These are phyloP conservation scores for Agapornis roseicollis DNA, from an alignment of 2,113 vertebrate species.

Conservation along the genomic window DNA sequence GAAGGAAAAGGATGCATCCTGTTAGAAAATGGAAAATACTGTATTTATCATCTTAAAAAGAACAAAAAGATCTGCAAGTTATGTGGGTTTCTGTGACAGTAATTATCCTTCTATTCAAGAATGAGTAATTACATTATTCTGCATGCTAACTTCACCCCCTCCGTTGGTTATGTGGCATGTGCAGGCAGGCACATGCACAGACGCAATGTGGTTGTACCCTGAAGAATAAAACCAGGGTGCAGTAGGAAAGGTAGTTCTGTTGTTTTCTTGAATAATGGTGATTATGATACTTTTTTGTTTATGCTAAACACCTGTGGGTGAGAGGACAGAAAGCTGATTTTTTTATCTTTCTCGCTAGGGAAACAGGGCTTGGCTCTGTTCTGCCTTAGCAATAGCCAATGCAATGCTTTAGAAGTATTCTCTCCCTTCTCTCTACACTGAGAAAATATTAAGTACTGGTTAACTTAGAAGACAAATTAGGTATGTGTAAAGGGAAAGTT, in stretches of 20 bases:
- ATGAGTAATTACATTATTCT: slow-evolving; percentile 65
- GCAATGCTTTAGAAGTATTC: background rate
- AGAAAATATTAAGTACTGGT: background rate
- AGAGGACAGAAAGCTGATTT: background rate
- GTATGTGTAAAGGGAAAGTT: background rate
- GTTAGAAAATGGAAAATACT: slow-evolving; percentile 45
- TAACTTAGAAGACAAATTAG: background rate
- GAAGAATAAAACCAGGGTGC: slow-evolving; percentile 10
- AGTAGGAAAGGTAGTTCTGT: background rate
- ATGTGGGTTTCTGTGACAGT: slow-evolving; percentile 61
- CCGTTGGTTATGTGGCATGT: background rate
- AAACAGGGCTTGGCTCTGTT: background rate
- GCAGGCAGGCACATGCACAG: background rate
- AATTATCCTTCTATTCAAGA: slow-evolving; percentile 61
- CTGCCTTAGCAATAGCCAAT: background rate
- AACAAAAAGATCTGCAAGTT: slow-evolving; percentile 65
- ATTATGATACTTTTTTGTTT: background rate
- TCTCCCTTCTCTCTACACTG: background rate
- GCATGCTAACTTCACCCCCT: slow-evolving; percentile 8
- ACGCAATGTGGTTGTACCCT: background rate
- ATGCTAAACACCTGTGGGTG: background rate
- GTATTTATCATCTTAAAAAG: slow-evolving; percentile 66
- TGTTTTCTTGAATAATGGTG: background rate
- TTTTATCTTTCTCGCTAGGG: background rate
- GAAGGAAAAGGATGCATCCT: slow-evolving; percentile 40